Base-by-base conservation (phyloP, 2,888 invertebrate species). In the Eupithecia abbreviata region DNA sequence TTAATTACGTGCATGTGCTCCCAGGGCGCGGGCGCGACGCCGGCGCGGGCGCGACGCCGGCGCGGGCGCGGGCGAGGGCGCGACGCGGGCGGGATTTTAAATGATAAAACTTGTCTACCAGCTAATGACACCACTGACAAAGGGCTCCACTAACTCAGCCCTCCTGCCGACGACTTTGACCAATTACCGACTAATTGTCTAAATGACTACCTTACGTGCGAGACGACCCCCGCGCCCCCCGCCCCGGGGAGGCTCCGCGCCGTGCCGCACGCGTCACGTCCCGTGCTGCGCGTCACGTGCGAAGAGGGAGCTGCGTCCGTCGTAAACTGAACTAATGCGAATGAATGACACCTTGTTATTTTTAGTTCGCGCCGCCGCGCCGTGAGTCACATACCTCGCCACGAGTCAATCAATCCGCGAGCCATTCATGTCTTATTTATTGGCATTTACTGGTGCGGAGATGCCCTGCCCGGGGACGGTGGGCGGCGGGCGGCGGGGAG, bases 381-480 rank as follows among this genome's bases (percentile, higher is more conserved):
- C 66, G 65, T 1, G 10, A 41, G 5, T 41, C 4, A 65, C 30
- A 65, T 65, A 3, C 65, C 65, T 18, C 18, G 30, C 18, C 30
- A 30, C 30, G 30, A 30, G 30, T 18, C 7, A 41, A 66, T 66
- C 42, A 66, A 66, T 66, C 66, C 43, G 15, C 66, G 66, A 42
- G 30, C 6, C 7, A 66, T 66, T 66, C 5, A 66, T 66, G 66
- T 66, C 15, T 66, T 66, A 66, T 42, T 66, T 66, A 66, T 43
- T 15, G 66, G 15, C 42, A 15, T 42, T 66, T 42, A 66, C 66
- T 13, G 42, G 0, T 2, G 51, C 15, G 49, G 49, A 49, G 49
- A 12, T 13, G 0, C 51, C 51, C n/a, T 7, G 7, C 55, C n/a
- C 47, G 7, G 45, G 45, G 7, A 9, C 2, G 47, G 30, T 45